Evolutionary conservation across 2,113 vertebrate genomes (phyloP).

Genomic region (Cisticola juncidis): DNA sequence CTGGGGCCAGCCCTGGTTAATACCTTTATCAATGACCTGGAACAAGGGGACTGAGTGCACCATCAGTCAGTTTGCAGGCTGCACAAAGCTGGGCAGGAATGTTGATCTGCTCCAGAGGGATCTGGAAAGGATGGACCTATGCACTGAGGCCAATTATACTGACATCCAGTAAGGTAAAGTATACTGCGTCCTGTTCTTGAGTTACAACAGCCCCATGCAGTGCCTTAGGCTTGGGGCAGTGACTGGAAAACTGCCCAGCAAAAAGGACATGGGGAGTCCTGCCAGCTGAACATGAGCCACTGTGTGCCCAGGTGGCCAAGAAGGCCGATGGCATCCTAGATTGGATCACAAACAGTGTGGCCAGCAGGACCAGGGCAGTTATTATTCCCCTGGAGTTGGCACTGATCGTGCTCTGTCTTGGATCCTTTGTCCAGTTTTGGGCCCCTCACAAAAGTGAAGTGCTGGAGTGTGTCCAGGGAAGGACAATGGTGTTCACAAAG

Average conservation of each 20-base stretch:
- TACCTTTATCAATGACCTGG: neutral
- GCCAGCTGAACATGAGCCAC: neutral
- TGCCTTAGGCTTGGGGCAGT: neutral
- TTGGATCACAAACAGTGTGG: neutral
- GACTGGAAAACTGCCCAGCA: neutral
- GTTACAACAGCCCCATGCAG: neutral
- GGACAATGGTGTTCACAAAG: rapidly evolving
- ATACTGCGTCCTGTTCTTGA: neutral
- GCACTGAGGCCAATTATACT: neutral
- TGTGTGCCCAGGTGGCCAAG: neutral
- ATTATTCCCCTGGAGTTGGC: neutral
- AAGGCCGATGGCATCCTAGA: neutral
- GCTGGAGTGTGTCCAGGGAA: neutral
- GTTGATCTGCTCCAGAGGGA: neutral
- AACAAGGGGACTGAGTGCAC: neutral
- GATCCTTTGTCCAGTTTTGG: neutral
- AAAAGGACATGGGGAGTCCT: neutral
- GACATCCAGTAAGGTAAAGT: neutral
- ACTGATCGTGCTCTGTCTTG: neutral
- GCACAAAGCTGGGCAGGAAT: neutral
- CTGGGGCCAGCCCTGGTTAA: neutral
- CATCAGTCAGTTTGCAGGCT: neutral
- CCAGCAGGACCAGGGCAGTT: neutral
- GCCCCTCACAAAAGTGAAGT: neutral
- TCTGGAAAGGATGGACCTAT: neutral